Evolutionary conservation across 2,113 vertebrate genomes (phyloP), one percentile per base, ranked within the genome.

Genomic region (Protobothrops mucrosquamatus): DNA sequence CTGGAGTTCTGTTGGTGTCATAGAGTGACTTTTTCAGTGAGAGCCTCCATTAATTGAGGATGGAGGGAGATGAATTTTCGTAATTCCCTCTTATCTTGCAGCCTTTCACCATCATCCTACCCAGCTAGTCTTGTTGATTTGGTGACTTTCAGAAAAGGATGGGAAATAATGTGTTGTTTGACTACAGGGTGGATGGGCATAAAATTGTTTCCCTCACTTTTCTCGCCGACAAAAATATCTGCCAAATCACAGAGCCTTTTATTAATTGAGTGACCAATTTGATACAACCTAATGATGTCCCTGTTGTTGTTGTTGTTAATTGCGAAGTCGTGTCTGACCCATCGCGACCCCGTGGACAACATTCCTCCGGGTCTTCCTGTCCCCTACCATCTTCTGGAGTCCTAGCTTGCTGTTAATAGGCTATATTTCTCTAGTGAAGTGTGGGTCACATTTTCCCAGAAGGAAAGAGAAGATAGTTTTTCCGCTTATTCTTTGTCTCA

Each of bases 341-440:
- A 39, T 39, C 39, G 39, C 39, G 39, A 39, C 39, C 39, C 39
- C 39, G 1, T 39, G 39, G 39, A 39, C 39, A 39, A 39, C 39
- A 1, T 39, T 39, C 39, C 39, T 39, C 39, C 39, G 39, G 39
- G 39, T 39, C 39, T 39, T 39, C 39, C 39, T 39, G 39, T 39
- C 39, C 39, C 39, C 39, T 39, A 39, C 39, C 39, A 39, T 39
- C 39, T 39, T 39, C 39, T 39, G 39, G 39, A 39, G 39, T 39
- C 39, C 4, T 43, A 4, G 39, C 51, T 43, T 54, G 46, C 8
- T 69, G 23, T 6, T 92, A n/a, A 43, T 69, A 12, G 14, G 51
- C 24, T 46, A 12, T 46, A 52, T 52, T 29, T 61, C 8, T 2
- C 0, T 0, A 34, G 22, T 24, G 5, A 46, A 54, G 9, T n/a